Evolutionary conservation across 2,797 vertebrate genomes (phyloP).

Genomic region (Mus spretus): DNA sequence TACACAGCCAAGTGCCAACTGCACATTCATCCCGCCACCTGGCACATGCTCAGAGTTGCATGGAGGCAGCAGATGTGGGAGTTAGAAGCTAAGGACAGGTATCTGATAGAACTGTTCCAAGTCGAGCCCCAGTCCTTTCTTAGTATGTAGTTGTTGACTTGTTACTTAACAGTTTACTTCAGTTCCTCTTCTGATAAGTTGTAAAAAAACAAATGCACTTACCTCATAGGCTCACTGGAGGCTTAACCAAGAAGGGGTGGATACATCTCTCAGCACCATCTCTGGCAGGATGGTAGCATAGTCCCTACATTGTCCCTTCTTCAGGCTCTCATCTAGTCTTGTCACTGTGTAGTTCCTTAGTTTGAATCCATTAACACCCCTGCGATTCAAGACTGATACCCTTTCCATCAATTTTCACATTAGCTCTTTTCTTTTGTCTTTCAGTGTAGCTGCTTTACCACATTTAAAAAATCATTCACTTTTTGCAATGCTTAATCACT

Average conservation of each 20-base stretch:
- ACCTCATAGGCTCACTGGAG: not conserved
- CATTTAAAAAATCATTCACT: not conserved
- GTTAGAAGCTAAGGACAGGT: not conserved
- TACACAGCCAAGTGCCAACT: not conserved
- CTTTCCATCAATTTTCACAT: not conserved
- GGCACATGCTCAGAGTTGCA: not conserved
- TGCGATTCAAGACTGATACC: not conserved
- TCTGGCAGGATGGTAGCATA: not conserved
- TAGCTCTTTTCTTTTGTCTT: not conserved
- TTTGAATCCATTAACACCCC: not conserved
- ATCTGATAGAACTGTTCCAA: not conserved
- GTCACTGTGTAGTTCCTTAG: not conserved
- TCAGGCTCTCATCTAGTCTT: not conserved
- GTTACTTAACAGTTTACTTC: constrained; percentile 31
- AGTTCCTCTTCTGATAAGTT: constrained; percentile 59
- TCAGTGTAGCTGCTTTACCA: not conserved
- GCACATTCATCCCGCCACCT: too few relatives aligned
- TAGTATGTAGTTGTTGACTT: not conserved
- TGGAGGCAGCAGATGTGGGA: accelerated
- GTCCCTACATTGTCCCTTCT: too few relatives aligned
- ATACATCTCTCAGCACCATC: not conserved
- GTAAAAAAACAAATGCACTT: not conserved
- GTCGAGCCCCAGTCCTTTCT: not conserved
- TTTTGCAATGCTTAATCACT: not conserved
- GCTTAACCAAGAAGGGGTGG: not conserved